Conservation (phyloP, 1,140 invertebrate genomes). For the Cepaea nemoralis region DNA sequence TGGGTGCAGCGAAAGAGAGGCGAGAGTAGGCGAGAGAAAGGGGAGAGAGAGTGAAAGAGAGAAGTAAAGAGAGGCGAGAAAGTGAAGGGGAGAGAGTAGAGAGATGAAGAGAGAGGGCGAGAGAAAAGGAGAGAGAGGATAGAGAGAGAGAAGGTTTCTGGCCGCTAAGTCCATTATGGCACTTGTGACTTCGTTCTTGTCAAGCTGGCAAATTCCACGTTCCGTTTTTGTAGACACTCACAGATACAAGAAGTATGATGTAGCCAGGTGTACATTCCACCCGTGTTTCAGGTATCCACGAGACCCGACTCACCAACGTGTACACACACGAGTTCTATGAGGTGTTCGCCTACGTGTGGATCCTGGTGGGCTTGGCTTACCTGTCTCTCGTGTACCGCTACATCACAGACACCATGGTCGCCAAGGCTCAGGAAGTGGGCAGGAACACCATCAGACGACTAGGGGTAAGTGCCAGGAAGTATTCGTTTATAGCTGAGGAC, state of each 20-base stretch:
- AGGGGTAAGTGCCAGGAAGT: conserved; percentile 48
- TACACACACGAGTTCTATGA: conserved; percentile 52
- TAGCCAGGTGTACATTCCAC: background rate
- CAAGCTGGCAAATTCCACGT: no score
- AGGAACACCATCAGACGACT: conserved; percentile 53
- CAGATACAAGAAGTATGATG: no score
- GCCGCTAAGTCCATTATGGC: no score
- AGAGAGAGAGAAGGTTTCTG: no score
- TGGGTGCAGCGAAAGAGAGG: background rate
- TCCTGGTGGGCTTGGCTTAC: conserved; percentile 64
- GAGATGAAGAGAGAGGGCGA: no score
- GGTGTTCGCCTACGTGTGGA: conserved; percentile 62
- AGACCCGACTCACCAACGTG: conserved; percentile 49
- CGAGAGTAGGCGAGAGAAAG: no score
- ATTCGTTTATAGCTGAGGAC: background rate
- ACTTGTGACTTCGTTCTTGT: no score
- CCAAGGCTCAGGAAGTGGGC: conserved; percentile 58
- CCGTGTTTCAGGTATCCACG: conserved; percentile 53
- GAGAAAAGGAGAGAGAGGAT: no score
- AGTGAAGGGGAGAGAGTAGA: no score
- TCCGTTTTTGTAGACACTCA: no score
- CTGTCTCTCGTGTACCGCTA: conserved; percentile 62
- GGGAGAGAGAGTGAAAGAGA: background rate
- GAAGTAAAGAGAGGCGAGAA: no score
- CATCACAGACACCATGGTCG: conserved; percentile 57